Conservation (phyloP, 1,140 invertebrate genomes). For the Drosophila insularis region DNA sequence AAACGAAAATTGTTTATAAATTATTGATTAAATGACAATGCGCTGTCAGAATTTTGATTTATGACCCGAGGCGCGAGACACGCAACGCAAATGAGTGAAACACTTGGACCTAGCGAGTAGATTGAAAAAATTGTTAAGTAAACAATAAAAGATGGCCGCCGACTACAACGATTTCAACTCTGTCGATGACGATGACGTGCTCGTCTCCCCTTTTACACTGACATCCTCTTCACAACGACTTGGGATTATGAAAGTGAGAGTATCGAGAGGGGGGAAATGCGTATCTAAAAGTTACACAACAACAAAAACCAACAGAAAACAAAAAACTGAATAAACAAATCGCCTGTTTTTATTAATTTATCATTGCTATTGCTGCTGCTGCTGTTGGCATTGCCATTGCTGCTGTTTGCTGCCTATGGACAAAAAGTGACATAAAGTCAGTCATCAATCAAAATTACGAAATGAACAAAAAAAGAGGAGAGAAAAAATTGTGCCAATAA, state of each 20-base stretch:
- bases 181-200: slow-evolving; percentile 16
- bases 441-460: slow-evolving; percentile 82
- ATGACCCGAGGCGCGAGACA: slow-evolving; percentile 55
- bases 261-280: slow-evolving; percentile 33
- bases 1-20: slow-evolving; percentile 64
- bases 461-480: slow-evolving; percentile 34
- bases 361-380: slow-evolving; percentile 49
- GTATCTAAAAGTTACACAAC: slow-evolving; percentile 52
- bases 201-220: slow-evolving; percentile 14
- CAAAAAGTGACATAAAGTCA: slow-evolving; percentile 72
- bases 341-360: slow-evolving; percentile 73
- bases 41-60: slow-evolving; percentile 78
- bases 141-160: slow-evolving; percentile 75
- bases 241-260: slow-evolving; percentile 55
- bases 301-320: slow-evolving; percentile 22
- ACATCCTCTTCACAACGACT: slow-evolving; percentile 40
- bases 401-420: slow-evolving; percentile 17
- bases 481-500: slow-evolving; percentile 65
- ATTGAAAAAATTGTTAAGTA: slow-evolving; percentile 73
- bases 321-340: slow-evolving; percentile 40
- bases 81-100: slow-evolving; percentile 59
- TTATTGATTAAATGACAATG: slow-evolving; percentile 81
- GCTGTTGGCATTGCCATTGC: slow-evolving; percentile 43
- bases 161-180: slow-evolving; percentile 5
- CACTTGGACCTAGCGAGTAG: slow-evolving; percentile 45